Base-by-base conservation (phyloP, 2,113 vertebrate genomes). In the Scomber japonicus region DNA sequence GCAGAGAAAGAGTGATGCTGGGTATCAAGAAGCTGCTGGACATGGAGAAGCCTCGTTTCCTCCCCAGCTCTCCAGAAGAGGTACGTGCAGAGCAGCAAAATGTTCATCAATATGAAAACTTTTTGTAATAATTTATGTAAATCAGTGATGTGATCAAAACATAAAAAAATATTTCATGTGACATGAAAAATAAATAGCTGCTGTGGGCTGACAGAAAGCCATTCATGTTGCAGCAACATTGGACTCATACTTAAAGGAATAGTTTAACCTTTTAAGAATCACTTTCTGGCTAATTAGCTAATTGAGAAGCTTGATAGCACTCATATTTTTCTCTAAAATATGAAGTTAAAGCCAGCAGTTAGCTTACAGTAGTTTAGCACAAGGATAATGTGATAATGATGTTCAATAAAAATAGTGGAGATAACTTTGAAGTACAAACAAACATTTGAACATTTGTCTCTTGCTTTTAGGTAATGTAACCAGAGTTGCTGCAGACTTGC, bases 1-100 rank as follows among this genome's bases (percentile, higher is more conserved):
- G 98, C 10, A 95, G 95, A 31, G 96, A 96, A 11, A 92, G 91
- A 40, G 96, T 97, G 75, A 95, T 96, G 94, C 94, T 96, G 31
- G 97, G 94, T 63, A 97, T 99, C 89, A 97, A 94, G 89, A 95
- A 96, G 12, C 95, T 99, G 2, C 91, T 99, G 0, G 92, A 96
- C 71, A 95, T 96, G 78, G 93, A 97, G 71, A 93, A 92, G 46
- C 95, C 95, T 57, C 93, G 94, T 51, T 95, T 90, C 83, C 91
- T 98, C 50, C 94, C 94, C 72, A 93, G 84, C 61, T 90, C 95
- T 14, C 88, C 95, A 15, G 95, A 96, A 15, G 96, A 99, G 93
- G 98, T 99, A 88, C 30, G 85, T 21, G 60, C 48, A 35, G 0
- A 55, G 7, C 15, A 11, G 11, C 50, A 55, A 61, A 21, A 45